phyloP scores from a whole-genome alignment of 92 coral and sea anemone species.

The Hydrozoanthus gracilis region DNA sequence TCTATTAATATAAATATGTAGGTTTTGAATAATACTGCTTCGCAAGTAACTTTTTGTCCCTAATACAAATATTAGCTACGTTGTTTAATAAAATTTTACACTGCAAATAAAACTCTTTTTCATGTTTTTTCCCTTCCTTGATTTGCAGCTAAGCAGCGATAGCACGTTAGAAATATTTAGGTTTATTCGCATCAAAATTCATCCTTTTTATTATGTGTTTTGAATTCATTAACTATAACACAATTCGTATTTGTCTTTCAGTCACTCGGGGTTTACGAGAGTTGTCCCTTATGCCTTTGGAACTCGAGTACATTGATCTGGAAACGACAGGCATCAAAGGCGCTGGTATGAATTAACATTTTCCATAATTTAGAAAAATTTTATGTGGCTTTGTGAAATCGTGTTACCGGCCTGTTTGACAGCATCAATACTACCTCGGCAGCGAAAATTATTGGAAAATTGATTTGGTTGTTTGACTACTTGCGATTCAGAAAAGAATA shows the following conservation, averaged over 20 bases:
- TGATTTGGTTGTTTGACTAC: constrained; percentile 50
- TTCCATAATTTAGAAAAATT: constrained; percentile 15
- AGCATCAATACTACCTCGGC: constrained; percentile 1
- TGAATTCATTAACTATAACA: constrained; percentile 53
- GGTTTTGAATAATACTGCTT: constrained; percentile 40
- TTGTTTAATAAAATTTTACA: background rate
- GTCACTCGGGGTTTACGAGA: constrained; percentile 36
- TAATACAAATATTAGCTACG: background rate
- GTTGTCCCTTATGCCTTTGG: constrained; percentile 65
- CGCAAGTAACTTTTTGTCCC: background rate
- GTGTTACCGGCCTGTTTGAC: background rate
- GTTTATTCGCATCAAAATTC: constrained; percentile 50
- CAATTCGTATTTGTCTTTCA: constrained; percentile 45
- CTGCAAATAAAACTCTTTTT: background rate
- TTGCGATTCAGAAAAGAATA: constrained; percentile 20
- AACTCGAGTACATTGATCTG: constrained; percentile 85
- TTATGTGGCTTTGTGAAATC: background rate
- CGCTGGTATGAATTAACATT: constrained; percentile 59
- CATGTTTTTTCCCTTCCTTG: background rate
- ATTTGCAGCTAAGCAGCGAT: constrained; percentile 42
- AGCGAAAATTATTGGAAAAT: constrained; percentile 32
- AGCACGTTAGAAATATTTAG: constrained; percentile 30
- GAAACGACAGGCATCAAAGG: constrained; percentile 86
- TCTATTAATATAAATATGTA: constrained; percentile 20
- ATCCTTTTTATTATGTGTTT: constrained; percentile 45